Conservation (phyloP, 2,888 invertebrate species). For the Drosophila anomelani region DNA sequence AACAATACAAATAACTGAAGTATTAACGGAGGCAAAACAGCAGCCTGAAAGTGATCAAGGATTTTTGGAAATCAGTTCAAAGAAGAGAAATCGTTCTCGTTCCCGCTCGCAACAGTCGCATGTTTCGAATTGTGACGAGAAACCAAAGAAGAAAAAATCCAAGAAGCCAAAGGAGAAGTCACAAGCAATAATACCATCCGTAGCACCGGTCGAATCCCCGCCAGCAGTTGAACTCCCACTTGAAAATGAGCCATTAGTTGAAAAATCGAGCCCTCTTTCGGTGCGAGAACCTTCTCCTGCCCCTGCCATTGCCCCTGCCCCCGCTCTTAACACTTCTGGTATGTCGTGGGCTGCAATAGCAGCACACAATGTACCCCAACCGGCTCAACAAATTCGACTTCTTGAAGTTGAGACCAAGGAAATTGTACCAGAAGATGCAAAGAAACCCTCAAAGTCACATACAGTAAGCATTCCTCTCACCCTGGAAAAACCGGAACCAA, state of each 20-base stretch:
- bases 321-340: constrained; percentile 52
- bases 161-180: constrained; percentile 60
- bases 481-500: constrained; percentile 60
- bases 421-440: constrained; percentile 22
- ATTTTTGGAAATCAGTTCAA: constrained; percentile 85
- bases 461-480: constrained; percentile 55
- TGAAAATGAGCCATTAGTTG: background rate
- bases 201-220: background rate
- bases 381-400: constrained; percentile 72
- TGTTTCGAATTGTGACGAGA: constrained; percentile 77
- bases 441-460: constrained; percentile 27
- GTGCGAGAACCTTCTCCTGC: constrained; percentile 4
- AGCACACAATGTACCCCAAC: constrained; percentile 79
- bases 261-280: background rate
- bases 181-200: background rate
- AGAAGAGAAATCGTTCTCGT: constrained; percentile 86
- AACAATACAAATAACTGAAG: constrained; percentile 71
- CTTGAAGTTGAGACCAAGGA: constrained; percentile 52
- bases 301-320: constrained; percentile 9
- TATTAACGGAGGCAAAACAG: constrained; percentile 21
- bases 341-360: constrained; percentile 81
- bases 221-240: constrained; percentile 4
- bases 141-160: constrained; percentile 84
- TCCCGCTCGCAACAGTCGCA: constrained; percentile 85
- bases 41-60: constrained; percentile 83